Base-by-base conservation (phyloP, 2,113 vertebrate species). In the Pedetes capensis region DNA sequence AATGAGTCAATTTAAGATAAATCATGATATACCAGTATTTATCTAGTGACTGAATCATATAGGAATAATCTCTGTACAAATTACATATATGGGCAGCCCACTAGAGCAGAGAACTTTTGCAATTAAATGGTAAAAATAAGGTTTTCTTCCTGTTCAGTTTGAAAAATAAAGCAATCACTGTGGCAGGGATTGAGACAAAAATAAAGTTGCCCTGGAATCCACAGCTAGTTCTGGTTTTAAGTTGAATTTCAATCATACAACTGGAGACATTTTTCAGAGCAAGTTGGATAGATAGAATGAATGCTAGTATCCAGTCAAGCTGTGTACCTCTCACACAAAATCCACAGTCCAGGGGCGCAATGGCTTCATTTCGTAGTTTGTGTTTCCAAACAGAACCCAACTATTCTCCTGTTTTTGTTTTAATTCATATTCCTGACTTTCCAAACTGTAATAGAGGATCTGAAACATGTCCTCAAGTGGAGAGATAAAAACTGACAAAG, bases 361-460 rank as follows among this genome's bases (percentile, higher is more conserved):
- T 4, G 8, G 8, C 18, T 86, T 55, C 53, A 63, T 91, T 37
- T 75, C 17, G n/a, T 2, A 39, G 1, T 27, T 47, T 47, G 37
- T 23, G 74, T 57, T 71, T 87, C 9, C 55, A 25, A 27, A 74
- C 13, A 66, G 47, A 6, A 76, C 29, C 23, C 11, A 57, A 79
- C 0, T 27, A 0, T 80, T 84, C 84, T 69, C 76, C 0, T 6
- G 64, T 49, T 37, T n/a, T 1, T 5, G 37, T 13, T 96, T 96
- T 97, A 97, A 97, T 96, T 90, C 87, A 75, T 47, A 74, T 72
- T 78, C 16, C 72, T 97, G 84, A 71, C 79, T 42, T 86, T 57
- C 1, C 3, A 3, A 61, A 66, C 87, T 82, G 25, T 49, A 86
- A 93, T 3, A 27, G 1, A 9, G 39, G 85, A 37, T 66, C 90